Evolutionary conservation across 2,113 vertebrate species (phyloP), one percentile per base, ranked within the genome.

Genomic region (Scortum barcoo): DNA sequence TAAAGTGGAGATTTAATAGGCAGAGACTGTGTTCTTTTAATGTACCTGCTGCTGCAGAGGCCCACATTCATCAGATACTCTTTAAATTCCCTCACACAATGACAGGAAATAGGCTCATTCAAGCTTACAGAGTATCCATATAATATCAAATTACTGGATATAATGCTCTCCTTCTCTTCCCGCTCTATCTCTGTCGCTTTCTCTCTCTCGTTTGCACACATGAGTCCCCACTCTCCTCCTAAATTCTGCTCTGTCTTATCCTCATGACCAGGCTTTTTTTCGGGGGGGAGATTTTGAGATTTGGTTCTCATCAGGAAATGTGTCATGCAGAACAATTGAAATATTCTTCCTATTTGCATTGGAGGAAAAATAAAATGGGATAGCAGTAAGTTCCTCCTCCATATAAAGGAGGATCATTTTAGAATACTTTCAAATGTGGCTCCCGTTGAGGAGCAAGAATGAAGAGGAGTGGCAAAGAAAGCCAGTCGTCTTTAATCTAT

Each of bases 101-200:
- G 89, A 89, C 80, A 83, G 69, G 38, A 75, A 89, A 90, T 61
- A 17, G 75, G 65, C 69, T 85, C 81, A 70, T 88, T 90, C 88
- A 89, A 71, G 81, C 78, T 71, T 51, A 65, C 56, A 72, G 72
- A 68, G 56, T 57, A 78, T 83, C 75, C 78, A 65, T 56, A 87
- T 63, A 30, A 81, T 62, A 92, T 90, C 69, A 70, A 85, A 92
- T 90, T 86, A 91, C 88, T 74, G 42, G 81, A 84, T 78, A 87
- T 85, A 89, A 85, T 85, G 26, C 38, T 53, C 61, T 73, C 13
- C 26, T 40, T 60, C 48, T 78, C 66, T 22, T 75, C 66, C 54
- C 12, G 24, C 72, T 80, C 33, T 42, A 22, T 58, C 80, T 84
- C 38, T 56, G 51, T 78, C 66, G 42, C 6, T 76, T 76, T n/a